These are phyloP conservation scores for Coboldia fuscipes DNA, from an alignment of 1,140 invertebrate genomes.

Conservation along the genomic window DNA sequence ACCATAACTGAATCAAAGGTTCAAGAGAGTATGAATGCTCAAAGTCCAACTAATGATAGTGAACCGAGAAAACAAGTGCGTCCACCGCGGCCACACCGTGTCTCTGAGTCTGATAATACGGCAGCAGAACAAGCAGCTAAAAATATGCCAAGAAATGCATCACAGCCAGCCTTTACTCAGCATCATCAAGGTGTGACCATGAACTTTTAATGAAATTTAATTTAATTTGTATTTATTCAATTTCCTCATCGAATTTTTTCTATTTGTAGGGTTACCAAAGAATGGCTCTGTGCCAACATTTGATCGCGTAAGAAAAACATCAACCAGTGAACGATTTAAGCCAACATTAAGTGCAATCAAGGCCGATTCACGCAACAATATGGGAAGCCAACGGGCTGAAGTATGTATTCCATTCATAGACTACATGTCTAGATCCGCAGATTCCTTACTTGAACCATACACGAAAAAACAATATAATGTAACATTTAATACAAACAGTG, in stretches of 20 bases:
- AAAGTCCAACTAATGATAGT: slow-evolving; percentile 16
- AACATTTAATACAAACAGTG: slow-evolving; percentile 23
- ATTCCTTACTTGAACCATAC: too few relatives aligned
- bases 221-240: too few relatives aligned
- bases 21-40: slow-evolving; percentile 45
- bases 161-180: slow-evolving; percentile 63
- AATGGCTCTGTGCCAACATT: slow-evolving; percentile 76
- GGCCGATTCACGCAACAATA: slow-evolving; percentile 36
- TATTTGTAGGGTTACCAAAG: slow-evolving; percentile 42
- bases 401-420: too few relatives aligned
- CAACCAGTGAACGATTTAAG: slow-evolving; percentile 51
- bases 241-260: too few relatives aligned
- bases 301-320: slow-evolving; percentile 58
- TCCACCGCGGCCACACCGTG: slow-evolving; percentile 12
- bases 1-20: slow-evolving; percentile 75
- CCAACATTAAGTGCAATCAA: slow-evolving; percentile 57
- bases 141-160: slow-evolving; percentile 53
- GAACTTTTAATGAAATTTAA: too few relatives aligned
- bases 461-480: too few relatives aligned
- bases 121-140: slow-evolving; percentile 13
- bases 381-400: slow-evolving; percentile 27
- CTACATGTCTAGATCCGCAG: too few relatives aligned
- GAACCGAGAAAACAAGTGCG: slow-evolving; percentile 7
- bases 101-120: slow-evolving; percentile 12
- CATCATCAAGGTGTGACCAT: slow-evolving; percentile 43